Percentiles rank a stretch among this genome's conserved stretches.
phyloP scores from a whole-genome alignment of 2,797 vertebrate genomes.

The Sternarchorhynchus goeldii region DNA sequence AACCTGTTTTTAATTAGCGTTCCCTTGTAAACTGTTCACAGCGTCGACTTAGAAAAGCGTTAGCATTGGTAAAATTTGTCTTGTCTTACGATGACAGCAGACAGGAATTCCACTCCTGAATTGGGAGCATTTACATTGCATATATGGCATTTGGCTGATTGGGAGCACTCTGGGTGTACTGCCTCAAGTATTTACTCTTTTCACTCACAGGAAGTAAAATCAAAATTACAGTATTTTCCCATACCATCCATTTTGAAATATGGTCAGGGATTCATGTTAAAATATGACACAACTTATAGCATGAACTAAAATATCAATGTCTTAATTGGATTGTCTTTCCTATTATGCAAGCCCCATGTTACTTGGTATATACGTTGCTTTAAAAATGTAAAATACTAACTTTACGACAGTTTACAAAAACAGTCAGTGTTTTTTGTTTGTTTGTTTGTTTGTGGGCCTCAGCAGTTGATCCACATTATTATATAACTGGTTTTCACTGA shows the following conservation, averaged over 20 bases:
- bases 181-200: conserved; percentile 4
- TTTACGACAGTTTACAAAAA: no score
- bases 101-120: conserved; percentile 41
- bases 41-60: neutral
- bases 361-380: no score
- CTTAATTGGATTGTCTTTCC: neutral
- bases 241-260: conserved; percentile 6
- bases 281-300: neutral
- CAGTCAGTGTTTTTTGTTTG: no score
- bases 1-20: conserved; percentile 54
- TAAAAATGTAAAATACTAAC: no score
- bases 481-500: no score
- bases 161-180: conserved; percentile 8
- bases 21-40: conserved; percentile 40
- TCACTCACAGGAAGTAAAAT: neutral
- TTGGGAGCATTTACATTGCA: conserved; percentile 12
- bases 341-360: no score
- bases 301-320: neutral
- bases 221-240: neutral
- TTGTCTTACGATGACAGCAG: conserved; percentile 30
- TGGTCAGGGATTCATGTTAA: neutral
- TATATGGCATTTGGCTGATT: neutral
- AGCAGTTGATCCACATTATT: no score
- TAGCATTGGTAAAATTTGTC: conserved; percentile 18
- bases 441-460: no score